These are phyloP conservation scores for Asbolus verrucosus DNA, from an alignment of 1,140 invertebrate genomes.

Conservation along the genomic window DNA sequence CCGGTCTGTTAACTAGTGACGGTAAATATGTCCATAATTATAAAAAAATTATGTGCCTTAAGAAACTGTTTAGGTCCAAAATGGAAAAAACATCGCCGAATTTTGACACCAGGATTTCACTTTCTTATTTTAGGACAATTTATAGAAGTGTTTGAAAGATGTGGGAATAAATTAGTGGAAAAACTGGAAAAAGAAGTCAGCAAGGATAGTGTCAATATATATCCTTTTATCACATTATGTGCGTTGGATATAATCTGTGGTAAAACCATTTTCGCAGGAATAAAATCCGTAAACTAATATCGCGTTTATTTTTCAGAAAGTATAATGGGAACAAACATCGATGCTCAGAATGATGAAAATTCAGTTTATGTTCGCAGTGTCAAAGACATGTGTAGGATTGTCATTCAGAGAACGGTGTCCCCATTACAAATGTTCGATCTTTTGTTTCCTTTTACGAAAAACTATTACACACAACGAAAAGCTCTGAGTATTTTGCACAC, in stretches of 20 bases:
- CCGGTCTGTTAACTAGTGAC: no score
- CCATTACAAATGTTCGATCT: slow-evolving; percentile 62
- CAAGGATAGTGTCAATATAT: slow-evolving; percentile 70
- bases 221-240: slow-evolving; percentile 74
- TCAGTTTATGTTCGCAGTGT: slow-evolving; percentile 82
- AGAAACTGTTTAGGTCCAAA: slow-evolving; percentile 73
- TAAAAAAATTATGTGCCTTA: no score
- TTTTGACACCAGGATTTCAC: slow-evolving; percentile 86
- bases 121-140: slow-evolving; percentile 86
- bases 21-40: no score
- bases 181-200: slow-evolving; percentile 68
- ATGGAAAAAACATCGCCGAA: slow-evolving; percentile 75
- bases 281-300: background rate
- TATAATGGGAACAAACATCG: slow-evolving; percentile 85
- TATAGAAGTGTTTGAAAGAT: slow-evolving; percentile 77
- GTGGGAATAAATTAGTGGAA: slow-evolving; percentile 71
- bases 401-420: slow-evolving; percentile 63
- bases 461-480: slow-evolving; percentile 67
- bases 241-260: slow-evolving; percentile 83
- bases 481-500: slow-evolving; percentile 75
- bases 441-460: slow-evolving; percentile 63
- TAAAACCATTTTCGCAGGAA: slow-evolving; percentile 61
- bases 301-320: slow-evolving; percentile 72
- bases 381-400: slow-evolving; percentile 66
- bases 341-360: slow-evolving; percentile 77